A percentile compares a stretch with the other conserved stretches of the same genome.
These are phyloP conservation scores for Armadillidium nasatum DNA, from an alignment of 1,140 invertebrate genomes.

Conservation along the genomic window DNA sequence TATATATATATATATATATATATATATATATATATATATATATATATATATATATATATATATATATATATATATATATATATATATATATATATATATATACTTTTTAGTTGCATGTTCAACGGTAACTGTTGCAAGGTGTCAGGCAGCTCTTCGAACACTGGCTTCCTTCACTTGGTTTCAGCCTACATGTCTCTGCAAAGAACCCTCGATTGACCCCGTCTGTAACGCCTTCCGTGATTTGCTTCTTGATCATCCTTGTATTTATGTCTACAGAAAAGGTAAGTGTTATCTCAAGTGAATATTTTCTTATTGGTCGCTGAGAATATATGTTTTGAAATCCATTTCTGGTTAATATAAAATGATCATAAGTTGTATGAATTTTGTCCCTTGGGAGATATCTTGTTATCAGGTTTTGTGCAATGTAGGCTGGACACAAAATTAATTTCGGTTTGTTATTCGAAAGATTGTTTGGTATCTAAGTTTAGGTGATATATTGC, in stretches of 20 bases:
- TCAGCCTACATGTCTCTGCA: constrained; percentile 82
- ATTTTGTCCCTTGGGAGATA: no score
- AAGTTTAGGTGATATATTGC: no score
- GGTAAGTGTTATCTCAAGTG: constrained; percentile 54
- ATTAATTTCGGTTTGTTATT: no score
- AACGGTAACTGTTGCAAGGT: constrained; percentile 84
- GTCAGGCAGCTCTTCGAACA: constrained; percentile 77
- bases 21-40: constrained; percentile 32
- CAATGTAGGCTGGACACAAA: no score
- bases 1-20: constrained; percentile 34
- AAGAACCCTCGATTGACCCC: constrained; percentile 78
- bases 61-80: constrained; percentile 24
- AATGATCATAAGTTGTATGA: neutral
- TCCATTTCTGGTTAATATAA: neutral
- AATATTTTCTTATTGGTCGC: neutral
- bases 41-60: constrained; percentile 11
- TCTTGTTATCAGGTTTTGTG: no score
- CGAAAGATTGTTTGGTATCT: no score
- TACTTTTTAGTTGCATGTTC: constrained; percentile 74
- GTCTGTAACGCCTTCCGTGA: constrained; percentile 86
- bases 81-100: constrained; percentile 29
- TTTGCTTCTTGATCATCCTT: constrained; percentile 86
- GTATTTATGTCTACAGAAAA: constrained; percentile 78
- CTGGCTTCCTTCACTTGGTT: constrained; percentile 85
- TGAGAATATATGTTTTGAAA: neutral